A percentile compares a stretch with the other conserved stretches of the same genome.
Conservation (phyloP, 2,888 invertebrate genomes). For the Tromatobia lineatoria region DNA sequence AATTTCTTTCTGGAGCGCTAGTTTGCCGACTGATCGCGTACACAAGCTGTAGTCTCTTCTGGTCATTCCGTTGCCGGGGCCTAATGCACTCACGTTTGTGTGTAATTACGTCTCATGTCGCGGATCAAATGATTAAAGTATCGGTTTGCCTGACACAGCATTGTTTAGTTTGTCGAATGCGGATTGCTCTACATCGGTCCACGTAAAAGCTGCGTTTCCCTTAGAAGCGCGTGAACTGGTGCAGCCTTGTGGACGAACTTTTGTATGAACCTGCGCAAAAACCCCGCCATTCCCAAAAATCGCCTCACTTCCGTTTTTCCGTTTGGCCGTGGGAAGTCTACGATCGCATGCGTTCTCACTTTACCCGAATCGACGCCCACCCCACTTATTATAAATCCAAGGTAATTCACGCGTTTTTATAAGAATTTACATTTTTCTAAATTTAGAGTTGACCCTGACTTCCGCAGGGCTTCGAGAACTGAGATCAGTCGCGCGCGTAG, state of each 20-base stretch:
- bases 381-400: slow-evolving; percentile 72
- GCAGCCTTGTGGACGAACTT: slow-evolving; percentile 27
- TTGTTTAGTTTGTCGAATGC: slow-evolving; percentile 43
- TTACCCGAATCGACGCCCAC: slow-evolving; percentile 55
- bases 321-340: slow-evolving; percentile 41
- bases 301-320: slow-evolving; percentile 42
- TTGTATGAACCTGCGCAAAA: slow-evolving; percentile 56
- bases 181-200: slow-evolving; percentile 11
- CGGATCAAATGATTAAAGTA: slow-evolving; percentile 31
- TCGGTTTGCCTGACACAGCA: slow-evolving; percentile 2
- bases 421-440: slow-evolving; percentile 75
- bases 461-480: slow-evolving; percentile 69
- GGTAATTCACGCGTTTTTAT: slow-evolving; percentile 67
- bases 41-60: slow-evolving; percentile 62
- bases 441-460: slow-evolving; percentile 75
- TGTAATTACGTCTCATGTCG: slow-evolving; percentile 37
- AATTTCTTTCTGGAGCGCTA: slow-evolving; percentile 58
- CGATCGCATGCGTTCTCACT: slow-evolving; percentile 72
- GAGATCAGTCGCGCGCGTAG: slow-evolving; percentile 65
- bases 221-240: slow-evolving; percentile 14
- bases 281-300: slow-evolving; percentile 50
- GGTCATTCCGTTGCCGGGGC: slow-evolving; percentile 56
- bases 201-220: slow-evolving; percentile 1
- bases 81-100: slow-evolving; percentile 34
- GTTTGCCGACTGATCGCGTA: slow-evolving; percentile 57